Evolutionary conservation across 2,797 vertebrate species (phyloP).

Genomic region (Catostomus latipinnis): DNA sequence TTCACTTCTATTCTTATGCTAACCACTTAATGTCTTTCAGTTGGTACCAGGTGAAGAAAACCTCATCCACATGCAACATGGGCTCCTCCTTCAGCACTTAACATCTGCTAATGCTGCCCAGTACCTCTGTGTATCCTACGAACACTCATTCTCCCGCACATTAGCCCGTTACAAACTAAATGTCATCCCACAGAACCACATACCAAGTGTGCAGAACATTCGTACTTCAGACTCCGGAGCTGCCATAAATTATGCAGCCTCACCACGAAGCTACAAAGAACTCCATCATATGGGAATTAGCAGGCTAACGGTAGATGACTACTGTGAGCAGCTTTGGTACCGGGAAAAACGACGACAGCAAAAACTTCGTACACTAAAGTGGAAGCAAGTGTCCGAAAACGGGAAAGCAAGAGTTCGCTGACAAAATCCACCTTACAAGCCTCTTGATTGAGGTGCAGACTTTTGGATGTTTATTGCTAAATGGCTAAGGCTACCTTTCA

Average conservation of each 20-base stretch:
- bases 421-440: conserved; percentile 68
- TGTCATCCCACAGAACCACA: conserved; percentile 73
- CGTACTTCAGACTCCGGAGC: conserved; percentile 42
- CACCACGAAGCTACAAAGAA: conserved; percentile 76
- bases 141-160: conserved; percentile 76
- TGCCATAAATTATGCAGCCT: conserved; percentile 27
- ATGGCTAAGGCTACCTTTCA: background rate
- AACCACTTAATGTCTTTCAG: conserved; percentile 60
- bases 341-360: conserved; percentile 82
- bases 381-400: conserved; percentile 78
- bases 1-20: background rate
- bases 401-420: conserved; percentile 81
- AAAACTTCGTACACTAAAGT: conserved; percentile 79
- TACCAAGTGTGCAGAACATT: conserved; percentile 42
- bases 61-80: conserved; percentile 73
- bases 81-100: conserved; percentile 81
- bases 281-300: conserved; percentile 69
- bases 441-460: conserved; percentile 55
- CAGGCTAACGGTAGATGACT: conserved; percentile 75
- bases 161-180: conserved; percentile 78
- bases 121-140: conserved; percentile 78
- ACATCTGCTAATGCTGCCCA: conserved; percentile 68
- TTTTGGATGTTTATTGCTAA: conserved; percentile 22
- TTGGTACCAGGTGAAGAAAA: conserved; percentile 63
- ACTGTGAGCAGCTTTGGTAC: conserved; percentile 84